These are phyloP conservation scores for Exaiptasia diaphana DNA, from an alignment of 64 coral and sea anemone species.

Conservation along the genomic window DNA sequence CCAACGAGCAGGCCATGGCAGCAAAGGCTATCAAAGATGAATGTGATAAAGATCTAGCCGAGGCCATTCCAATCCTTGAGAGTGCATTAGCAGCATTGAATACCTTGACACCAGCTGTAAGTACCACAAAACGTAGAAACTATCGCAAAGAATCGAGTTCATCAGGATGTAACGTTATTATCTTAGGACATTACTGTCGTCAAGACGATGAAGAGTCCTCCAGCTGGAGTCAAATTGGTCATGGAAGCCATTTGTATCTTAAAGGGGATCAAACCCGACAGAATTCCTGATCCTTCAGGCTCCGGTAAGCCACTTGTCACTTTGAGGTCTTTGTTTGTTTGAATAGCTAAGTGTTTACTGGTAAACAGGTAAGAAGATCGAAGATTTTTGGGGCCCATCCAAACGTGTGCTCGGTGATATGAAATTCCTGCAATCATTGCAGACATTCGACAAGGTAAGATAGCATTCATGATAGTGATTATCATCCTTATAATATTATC, in stretches of 20 bases:
- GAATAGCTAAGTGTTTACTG: background rate
- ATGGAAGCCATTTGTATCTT: constrained; percentile 99
- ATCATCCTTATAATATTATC: background rate
- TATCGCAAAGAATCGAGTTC: background rate
- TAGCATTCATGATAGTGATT: background rate
- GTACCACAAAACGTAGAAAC: background rate
- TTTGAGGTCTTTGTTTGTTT: background rate
- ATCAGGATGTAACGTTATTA: background rate
- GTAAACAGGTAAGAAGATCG: constrained; percentile 93
- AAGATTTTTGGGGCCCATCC: constrained; percentile 98
- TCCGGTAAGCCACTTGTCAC: constrained; percentile 53
- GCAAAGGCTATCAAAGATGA: constrained; percentile 99
- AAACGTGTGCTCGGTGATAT: constrained; percentile 92
- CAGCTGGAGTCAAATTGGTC: constrained; percentile 94
- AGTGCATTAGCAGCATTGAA: constrained; percentile 91
- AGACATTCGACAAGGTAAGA: constrained; percentile 89
- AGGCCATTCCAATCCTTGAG: constrained; percentile 95
- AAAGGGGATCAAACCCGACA: constrained; percentile 90
- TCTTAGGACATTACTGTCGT: constrained; percentile 94
- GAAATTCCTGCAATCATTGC: constrained; percentile 80
- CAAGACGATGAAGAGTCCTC: constrained; percentile 94
- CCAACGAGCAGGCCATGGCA: constrained; percentile 92
- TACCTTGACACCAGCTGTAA: constrained; percentile 79
- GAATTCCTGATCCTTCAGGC: constrained; percentile 95
- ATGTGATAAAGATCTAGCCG: constrained; percentile 90